Conservation (phyloP, 2,113 vertebrate species). For the Hoplias malabaricus region DNA sequence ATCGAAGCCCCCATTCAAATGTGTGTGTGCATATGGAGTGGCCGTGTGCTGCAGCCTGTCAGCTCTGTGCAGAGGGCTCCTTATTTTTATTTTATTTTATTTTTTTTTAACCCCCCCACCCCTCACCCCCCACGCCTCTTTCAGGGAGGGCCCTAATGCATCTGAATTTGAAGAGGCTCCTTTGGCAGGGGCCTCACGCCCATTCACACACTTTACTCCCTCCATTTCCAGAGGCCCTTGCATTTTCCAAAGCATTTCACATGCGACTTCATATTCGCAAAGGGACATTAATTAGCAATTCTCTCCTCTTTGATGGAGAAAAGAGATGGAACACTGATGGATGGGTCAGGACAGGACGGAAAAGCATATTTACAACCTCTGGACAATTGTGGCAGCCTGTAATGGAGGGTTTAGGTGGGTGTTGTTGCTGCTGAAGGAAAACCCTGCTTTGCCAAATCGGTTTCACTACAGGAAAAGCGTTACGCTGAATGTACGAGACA, state of each 20-base stretch:
- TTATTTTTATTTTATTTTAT: no score
- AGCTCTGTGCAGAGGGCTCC: conserved; percentile 36
- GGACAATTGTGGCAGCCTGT: not conserved
- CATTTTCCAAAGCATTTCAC: conserved; percentile 20
- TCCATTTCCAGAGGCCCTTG: conserved; percentile 19
- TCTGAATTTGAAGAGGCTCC: conserved; percentile 43
- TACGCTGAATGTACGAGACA: not conserved
- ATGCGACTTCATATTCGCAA: conserved; percentile 17
- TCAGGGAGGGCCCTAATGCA: conserved; percentile 47
- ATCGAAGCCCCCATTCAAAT: conserved; percentile 55
- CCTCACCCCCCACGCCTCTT: conserved; percentile 51
- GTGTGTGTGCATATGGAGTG: conserved; percentile 50
- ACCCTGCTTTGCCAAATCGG: not conserved
- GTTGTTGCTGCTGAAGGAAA: not conserved
- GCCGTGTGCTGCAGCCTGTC: conserved; percentile 41
- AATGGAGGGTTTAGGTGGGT: not conserved
- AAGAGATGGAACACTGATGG: conserved; percentile 4
- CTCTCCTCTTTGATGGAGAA: conserved; percentile 13
- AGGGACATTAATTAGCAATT: conserved; percentile 28
- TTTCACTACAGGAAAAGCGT: no score
- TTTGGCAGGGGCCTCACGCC: conserved; percentile 43
- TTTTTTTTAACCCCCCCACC: no score
- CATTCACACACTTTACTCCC: conserved; percentile 18
- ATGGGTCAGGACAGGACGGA: not conserved
- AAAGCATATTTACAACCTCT: not conserved